Conservation (phyloP, 2,113 vertebrate species). For the Ictalurus furcatus region DNA sequence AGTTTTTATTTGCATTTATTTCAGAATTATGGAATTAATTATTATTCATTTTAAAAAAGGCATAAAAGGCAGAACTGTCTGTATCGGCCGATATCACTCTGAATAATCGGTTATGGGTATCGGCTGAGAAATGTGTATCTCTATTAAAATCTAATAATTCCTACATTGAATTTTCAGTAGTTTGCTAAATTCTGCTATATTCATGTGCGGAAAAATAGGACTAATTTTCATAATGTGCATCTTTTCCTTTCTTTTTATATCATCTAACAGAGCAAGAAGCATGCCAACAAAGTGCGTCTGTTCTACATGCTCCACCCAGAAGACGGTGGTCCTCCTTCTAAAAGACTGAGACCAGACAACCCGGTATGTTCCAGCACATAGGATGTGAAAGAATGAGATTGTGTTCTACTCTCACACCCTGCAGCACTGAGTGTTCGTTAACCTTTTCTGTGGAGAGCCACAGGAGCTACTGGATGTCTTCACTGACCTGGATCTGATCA, state of each 20-base stretch:
- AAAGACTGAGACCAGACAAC: slow-evolving; percentile 80
- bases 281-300: slow-evolving; percentile 69
- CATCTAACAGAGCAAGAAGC: slow-evolving; percentile 66
- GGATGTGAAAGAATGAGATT: background rate
- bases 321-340: slow-evolving; percentile 81
- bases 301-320: slow-evolving; percentile 83
- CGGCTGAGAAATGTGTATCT: too few relatives aligned
- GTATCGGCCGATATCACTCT: too few relatives aligned
- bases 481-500: slow-evolving; percentile 1
- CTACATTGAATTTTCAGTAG: background rate
- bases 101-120: too few relatives aligned
- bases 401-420: background rate
- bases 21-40: too few relatives aligned
- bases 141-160: background rate
- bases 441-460: background rate
- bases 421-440: background rate
- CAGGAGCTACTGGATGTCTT: background rate
- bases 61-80: too few relatives aligned
- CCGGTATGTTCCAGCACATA: slow-evolving; percentile 56
- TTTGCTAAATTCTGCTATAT: background rate
- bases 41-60: too few relatives aligned
- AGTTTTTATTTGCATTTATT: too few relatives aligned
- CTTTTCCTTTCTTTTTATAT: background rate
- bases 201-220: background rate
- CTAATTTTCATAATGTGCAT: background rate